Evolutionary conservation across 2,797 vertebrate species (phyloP).

Genomic region (Spinibarbus caldwelli): DNA sequence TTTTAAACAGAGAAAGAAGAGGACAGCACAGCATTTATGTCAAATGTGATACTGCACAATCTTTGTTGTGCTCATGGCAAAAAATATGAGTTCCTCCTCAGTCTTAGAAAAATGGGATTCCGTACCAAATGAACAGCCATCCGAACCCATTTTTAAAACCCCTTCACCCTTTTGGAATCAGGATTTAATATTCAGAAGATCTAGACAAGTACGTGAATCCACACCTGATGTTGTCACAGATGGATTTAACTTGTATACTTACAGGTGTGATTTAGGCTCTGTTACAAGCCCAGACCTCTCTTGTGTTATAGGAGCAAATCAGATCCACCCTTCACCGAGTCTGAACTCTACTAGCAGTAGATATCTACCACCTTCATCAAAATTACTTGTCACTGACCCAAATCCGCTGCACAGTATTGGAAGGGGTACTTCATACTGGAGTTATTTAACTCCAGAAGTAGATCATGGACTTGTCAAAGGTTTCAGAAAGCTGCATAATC

Average conservation of each 20-base stretch:
- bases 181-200: slow-evolving; percentile 52
- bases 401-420: slow-evolving; percentile 21
- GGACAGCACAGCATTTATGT: slow-evolving; percentile 13
- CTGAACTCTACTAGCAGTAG: slow-evolving; percentile 15
- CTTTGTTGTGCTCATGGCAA: slow-evolving; percentile 34
- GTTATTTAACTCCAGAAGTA: slow-evolving; percentile 27
- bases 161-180: slow-evolving; percentile 75
- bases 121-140: slow-evolving; percentile 58
- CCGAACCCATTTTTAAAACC: slow-evolving; percentile 73
- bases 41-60: slow-evolving; percentile 10
- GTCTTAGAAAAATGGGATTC: slow-evolving; percentile 75
- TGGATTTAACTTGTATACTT: slow-evolving; percentile 57
- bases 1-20: not conserved
- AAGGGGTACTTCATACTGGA: slow-evolving; percentile 38
- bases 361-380: slow-evolving; percentile 11
- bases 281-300: slow-evolving; percentile 60
- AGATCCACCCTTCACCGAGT: slow-evolving; percentile 58
- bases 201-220: slow-evolving; percentile 36
- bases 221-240: slow-evolving; percentile 45
- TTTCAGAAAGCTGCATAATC: slow-evolving; percentile 24
- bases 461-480: slow-evolving; percentile 34
- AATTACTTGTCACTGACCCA: slow-evolving; percentile 2
- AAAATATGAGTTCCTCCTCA: slow-evolving; percentile 67
- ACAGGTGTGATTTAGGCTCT: slow-evolving; percentile 37
- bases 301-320: slow-evolving; percentile 64